phyloP scores from a whole-genome alignment of 1,140 invertebrate genomes.

The Drosophila lini region DNA sequence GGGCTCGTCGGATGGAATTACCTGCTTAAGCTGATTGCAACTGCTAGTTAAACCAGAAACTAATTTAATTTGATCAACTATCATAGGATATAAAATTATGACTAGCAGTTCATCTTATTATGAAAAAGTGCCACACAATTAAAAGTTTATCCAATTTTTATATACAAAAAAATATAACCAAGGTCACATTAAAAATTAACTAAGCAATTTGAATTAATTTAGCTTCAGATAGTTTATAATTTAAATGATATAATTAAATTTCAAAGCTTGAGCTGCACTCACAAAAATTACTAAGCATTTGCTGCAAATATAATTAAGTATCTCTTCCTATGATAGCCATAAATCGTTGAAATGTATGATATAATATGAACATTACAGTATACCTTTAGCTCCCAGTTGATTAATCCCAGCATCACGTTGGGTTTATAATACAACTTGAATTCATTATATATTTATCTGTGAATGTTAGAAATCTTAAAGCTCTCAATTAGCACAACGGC shows the following conservation, averaged over 20 bases:
- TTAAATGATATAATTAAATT: background rate
- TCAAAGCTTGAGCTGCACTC: background rate
- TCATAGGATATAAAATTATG: background rate
- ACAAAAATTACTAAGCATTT: background rate
- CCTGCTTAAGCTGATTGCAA: constrained; percentile 3
- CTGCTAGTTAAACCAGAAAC: constrained; percentile 6
- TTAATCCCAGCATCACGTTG: background rate
- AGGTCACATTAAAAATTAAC: background rate
- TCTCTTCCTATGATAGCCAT: background rate
- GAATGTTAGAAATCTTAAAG: constrained; percentile 4
- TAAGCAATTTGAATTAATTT: background rate
- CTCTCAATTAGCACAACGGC: constrained; percentile 10
- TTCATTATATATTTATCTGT: background rate
- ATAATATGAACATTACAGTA: no score
- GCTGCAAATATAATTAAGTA: background rate
- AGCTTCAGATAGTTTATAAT: background rate
- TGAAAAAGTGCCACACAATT: background rate
- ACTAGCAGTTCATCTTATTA: background rate
- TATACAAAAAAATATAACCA: background rate
- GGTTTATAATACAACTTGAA: background rate
- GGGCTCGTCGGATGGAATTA: constrained; percentile 11
- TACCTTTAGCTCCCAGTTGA: background rate
- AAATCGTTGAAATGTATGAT: background rate
- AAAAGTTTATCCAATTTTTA: background rate
- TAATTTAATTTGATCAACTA: constrained; percentile 8